Base-by-base conservation (phyloP, 1,140 invertebrate genomes). In the Manduca sexta region DNA sequence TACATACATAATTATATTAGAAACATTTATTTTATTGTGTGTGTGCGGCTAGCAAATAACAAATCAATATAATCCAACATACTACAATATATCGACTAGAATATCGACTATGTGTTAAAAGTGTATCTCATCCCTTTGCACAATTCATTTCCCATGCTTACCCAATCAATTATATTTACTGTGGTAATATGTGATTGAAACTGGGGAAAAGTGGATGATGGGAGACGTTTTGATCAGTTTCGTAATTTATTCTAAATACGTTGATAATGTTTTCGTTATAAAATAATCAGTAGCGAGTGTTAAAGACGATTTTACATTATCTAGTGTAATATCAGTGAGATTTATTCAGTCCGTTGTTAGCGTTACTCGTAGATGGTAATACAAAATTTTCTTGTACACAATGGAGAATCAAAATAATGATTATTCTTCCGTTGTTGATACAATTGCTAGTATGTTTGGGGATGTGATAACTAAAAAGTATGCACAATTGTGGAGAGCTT, bases 401-500 rank as follows among this genome's bases (percentile, higher is more conserved):
- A 56, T 57, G 48, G 54, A 53, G 42, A 33, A 44, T 13, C 15
- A 39, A 12, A 49, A 51, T 1, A 37, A 42, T 31, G 46, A 49
- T 37, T 52, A 42, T 42, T 33, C 10, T 33, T 35, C 45, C 26
- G 54, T 74, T 64, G 55, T 73, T 38, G 69, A 81, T 13, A 68
- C 42, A 34, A 41, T 83, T 21, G 35, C 51, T 15, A 65, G 53
- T 38, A 73, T 77, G 47, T 83, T 83, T 49, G 69, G 68, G 6
- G 46, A 70, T 53, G 51, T 78, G 12, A 34, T 79, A 33, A 66
- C 35, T 50, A 59, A 51, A 60, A 74, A 84, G 65, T 79, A 30
- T 47, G 51, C 37, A 46, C 65, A 29, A 56, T 84, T 17, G 64
- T 76, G 11, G 72, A 76, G 46, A 71, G 60, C 52, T 84, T 62